A percentile compares a stretch with the other conserved stretches of the same genome.
These are phyloP conservation scores for Caenorhabditis uteleia DNA, from an alignment of 2,888 invertebrate species.

Conservation along the genomic window DNA sequence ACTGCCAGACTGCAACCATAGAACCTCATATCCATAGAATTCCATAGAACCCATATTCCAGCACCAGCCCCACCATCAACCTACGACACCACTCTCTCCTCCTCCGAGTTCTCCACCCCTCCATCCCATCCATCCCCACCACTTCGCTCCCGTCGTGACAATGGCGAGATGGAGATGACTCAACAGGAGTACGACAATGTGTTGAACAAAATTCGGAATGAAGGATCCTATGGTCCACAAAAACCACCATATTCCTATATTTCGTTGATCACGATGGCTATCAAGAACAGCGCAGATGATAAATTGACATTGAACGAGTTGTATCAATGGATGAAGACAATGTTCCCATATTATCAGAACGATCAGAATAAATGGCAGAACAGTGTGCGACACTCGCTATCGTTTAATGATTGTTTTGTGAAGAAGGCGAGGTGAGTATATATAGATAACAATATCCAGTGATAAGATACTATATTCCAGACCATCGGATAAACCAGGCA, in stretches of 20 bases:
- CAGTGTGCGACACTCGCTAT: conserved; percentile 93
- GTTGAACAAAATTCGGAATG: conserved; percentile 52
- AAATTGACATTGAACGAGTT: conserved; percentile 98
- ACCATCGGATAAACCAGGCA: conserved; percentile 96
- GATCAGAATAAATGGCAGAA: conserved; percentile 99
- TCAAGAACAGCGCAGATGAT: conserved; percentile 82
- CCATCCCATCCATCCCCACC: too few species aligned
- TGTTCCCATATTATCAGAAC: conserved; percentile 96
- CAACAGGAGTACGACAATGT: conserved; percentile 41
- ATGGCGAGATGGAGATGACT: conserved; percentile 43
- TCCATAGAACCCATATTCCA: too few species aligned
- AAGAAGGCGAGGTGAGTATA: conserved; percentile 82
- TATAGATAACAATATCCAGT: too few species aligned
- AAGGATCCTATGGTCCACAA: conserved; percentile 79
- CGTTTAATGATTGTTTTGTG: conserved; percentile 98
- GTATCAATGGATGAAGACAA: conserved; percentile 98
- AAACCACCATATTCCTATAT: conserved; percentile 99
- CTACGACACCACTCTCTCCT: too few species aligned
- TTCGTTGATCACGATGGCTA: conserved; percentile 98
- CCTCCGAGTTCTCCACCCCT: too few species aligned
- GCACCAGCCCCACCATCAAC: too few species aligned
- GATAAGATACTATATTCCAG: too few species aligned
- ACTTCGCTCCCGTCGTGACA: too few species aligned
- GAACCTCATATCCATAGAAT: too few species aligned
- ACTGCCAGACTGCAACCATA: too few species aligned